Conservation (phyloP, 1,140 invertebrate genomes). For the Rhyzopertha dominica region DNA sequence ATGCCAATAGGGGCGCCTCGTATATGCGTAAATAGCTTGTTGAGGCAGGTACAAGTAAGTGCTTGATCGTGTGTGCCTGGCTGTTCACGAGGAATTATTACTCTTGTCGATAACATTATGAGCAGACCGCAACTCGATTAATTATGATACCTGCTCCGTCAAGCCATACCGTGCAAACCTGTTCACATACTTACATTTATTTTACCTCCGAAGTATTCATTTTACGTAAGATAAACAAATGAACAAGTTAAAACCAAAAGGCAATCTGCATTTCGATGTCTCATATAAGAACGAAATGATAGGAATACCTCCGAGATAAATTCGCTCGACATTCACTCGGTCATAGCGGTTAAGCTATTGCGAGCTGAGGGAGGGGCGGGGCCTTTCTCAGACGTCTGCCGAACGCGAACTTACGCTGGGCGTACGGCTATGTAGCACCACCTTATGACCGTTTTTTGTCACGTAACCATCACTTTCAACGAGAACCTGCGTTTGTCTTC, state of each 20-base stretch:
- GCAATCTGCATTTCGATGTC: conserved; percentile 22
- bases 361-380: conserved; percentile 51
- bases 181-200: conserved; percentile 21
- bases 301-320: conserved; percentile 27
- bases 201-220: conserved; percentile 32
- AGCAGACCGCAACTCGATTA: no score
- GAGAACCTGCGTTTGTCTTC: conserved; percentile 70
- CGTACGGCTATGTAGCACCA: conserved; percentile 81
- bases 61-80: no score
- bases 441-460: conserved; percentile 80
- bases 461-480: conserved; percentile 75
- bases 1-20: no score
- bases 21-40: no score
- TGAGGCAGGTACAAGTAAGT: no score
- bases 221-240: conserved; percentile 5
- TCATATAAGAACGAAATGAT: conserved; percentile 15
- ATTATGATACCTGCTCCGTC: conserved; percentile 44
- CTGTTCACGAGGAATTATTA: no score
- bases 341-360: conserved; percentile 29
- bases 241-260: conserved; percentile 14
- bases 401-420: conserved; percentile 73
- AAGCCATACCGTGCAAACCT: conserved; percentile 44
- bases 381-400: conserved; percentile 72
- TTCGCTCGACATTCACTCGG: conserved; percentile 16
- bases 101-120: conserved; percentile 36